phyloP scores from a whole-genome alignment of 2,888 invertebrate genomes.

The Lithophane semibrunnea region DNA sequence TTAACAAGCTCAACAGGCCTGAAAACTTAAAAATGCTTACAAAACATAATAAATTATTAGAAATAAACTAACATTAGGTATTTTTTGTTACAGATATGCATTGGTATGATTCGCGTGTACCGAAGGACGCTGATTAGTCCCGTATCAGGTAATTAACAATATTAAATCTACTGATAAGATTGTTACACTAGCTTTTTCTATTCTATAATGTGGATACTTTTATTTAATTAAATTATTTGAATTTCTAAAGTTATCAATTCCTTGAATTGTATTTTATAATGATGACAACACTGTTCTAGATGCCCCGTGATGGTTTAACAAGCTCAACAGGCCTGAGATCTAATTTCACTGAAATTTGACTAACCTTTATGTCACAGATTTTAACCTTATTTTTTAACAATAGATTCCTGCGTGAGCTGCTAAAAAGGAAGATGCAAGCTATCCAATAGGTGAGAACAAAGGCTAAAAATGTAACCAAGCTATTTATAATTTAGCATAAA shows the following conservation, averaged over 20 bases:
- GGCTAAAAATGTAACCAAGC: neutral
- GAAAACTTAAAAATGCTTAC: constrained; percentile 59
- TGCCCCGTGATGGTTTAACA: constrained; percentile 73
- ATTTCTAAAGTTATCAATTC: neutral
- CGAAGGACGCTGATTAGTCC: too few relatives aligned
- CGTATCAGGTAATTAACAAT: too few relatives aligned
- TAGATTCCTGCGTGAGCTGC: constrained; percentile 7
- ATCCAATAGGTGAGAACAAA: constrained; percentile 30
- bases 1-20: constrained; percentile 85
- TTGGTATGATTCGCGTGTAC: too few relatives aligned
- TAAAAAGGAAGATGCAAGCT: neutral
- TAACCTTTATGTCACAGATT: neutral
- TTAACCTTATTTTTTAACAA: neutral
- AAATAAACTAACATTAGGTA: neutral
- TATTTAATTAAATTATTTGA: too few relatives aligned
- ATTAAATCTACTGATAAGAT: too few relatives aligned
- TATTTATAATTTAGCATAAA: neutral
- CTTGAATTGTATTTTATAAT: constrained; percentile 37
- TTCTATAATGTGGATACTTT: neutral
- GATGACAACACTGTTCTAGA: constrained; percentile 74
- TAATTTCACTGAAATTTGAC: neutral
- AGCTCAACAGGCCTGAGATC: constrained; percentile 84
- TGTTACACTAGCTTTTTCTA: too few relatives aligned
- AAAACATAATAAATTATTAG: neutral
- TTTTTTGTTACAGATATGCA: too few relatives aligned